These are phyloP conservation scores for Adelphocoris suturalis DNA, from an alignment of 2,888 invertebrate species.

Conservation along the genomic window DNA sequence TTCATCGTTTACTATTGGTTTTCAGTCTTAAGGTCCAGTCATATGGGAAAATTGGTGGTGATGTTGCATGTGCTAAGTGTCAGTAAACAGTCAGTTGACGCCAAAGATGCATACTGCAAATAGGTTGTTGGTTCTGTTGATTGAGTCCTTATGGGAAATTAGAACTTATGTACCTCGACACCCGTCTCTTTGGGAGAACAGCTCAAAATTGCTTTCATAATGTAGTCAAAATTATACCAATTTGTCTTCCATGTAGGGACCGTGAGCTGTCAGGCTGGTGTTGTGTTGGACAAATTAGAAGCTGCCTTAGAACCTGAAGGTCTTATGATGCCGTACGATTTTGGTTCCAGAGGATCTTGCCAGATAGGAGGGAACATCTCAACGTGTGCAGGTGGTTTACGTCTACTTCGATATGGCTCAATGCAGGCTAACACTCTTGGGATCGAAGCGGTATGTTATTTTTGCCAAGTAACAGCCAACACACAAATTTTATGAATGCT, in stretches of 20 bases:
- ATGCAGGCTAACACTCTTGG: constrained; percentile 94
- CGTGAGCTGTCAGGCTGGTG: constrained; percentile 94
- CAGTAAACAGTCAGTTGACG: no score
- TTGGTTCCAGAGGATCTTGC: constrained; percentile 97
- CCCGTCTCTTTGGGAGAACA: no score
- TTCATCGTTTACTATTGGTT: no score
- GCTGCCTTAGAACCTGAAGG: constrained; percentile 85
- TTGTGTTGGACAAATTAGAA: constrained; percentile 92
- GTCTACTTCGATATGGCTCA: constrained; percentile 96
- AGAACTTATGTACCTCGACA: no score
- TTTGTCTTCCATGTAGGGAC: constrained; percentile 81
- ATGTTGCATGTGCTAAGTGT: no score
- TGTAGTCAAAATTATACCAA: background rate
- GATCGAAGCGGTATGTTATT: constrained; percentile 89
- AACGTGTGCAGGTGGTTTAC: constrained; percentile 97
- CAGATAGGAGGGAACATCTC: constrained; percentile 97
- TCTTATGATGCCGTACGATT: constrained; percentile 96
- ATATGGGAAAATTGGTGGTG: no score
- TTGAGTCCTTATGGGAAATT: no score
- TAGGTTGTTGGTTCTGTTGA: no score
- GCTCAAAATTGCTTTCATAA: no score
- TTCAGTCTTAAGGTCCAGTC: no score
- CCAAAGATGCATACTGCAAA: no score
- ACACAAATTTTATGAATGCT: no score
- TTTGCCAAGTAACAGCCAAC: background rate